Evolutionary conservation across 2,113 vertebrate species (phyloP).

Genomic region (Willisornis vidua): DNA sequence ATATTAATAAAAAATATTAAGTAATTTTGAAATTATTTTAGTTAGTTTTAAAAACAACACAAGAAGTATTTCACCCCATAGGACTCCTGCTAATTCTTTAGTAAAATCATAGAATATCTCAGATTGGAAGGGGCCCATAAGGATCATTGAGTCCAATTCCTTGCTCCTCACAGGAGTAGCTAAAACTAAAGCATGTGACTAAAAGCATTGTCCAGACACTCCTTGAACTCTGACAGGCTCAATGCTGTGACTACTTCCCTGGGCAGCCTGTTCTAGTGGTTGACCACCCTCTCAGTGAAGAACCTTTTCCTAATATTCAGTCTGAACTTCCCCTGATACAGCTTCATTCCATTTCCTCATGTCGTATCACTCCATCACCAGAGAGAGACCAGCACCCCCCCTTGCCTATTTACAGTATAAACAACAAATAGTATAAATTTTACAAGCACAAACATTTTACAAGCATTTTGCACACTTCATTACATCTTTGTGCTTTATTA

Average conservation of each 20-base stretch:
- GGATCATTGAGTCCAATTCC: neutral
- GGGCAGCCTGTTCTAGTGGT: neutral
- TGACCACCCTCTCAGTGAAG: neutral
- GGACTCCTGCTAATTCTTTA: neutral
- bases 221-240: neutral
- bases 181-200: neutral
- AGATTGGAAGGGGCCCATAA: neutral
- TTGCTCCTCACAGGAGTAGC: neutral
- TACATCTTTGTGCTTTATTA: neutral
- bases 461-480: neutral
- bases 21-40: neutral
- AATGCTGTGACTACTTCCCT: neutral
- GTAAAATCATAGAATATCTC: neutral
- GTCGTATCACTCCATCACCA: accelerated
- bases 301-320: neutral
- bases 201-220: accelerated
- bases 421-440: neutral
- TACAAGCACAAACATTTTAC: neutral
- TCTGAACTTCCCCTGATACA: neutral
- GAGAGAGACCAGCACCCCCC: neutral
- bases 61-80: neutral
- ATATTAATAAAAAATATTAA: neutral
- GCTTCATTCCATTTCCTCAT: neutral
- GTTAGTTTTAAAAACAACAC: neutral
- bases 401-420: neutral